These are phyloP conservation scores for Platyrinchus mystaceus DNA, from an alignment of 2,797 vertebrate species.

Conservation along the genomic window DNA sequence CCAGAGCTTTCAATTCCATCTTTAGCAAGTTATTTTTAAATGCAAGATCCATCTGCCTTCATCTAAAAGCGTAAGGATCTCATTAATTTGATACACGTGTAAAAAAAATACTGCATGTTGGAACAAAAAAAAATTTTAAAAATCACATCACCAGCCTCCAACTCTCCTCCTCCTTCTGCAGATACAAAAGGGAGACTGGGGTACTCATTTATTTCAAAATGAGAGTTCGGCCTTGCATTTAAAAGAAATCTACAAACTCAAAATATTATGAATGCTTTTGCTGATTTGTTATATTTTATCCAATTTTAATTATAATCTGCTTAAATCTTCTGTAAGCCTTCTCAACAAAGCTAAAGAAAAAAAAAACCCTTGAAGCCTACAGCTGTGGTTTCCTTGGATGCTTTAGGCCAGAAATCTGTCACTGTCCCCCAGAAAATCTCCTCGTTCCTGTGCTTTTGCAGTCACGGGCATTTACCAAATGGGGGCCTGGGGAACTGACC, in stretches of 20 bases:
- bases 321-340: background rate
- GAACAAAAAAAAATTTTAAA: background rate
- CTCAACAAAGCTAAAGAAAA: background rate
- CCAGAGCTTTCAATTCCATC: conserved; percentile 25
- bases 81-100: conserved; percentile 1
- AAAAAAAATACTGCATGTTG: background rate
- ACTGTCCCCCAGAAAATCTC: background rate
- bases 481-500: background rate
- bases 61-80: background rate
- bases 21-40: conserved; percentile 49
- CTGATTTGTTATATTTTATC: background rate
- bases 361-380: background rate
- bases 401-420: background rate
- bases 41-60: conserved; percentile 31
- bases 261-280: background rate
- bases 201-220: background rate
- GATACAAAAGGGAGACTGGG: background rate
- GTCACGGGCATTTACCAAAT: background rate
- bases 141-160: background rate
- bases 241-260: background rate
- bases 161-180: background rate
- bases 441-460: background rate
- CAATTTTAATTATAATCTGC: background rate
- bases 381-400: background rate
- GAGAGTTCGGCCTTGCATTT: background rate